Evolutionary conservation across 2,797 vertebrate genomes (phyloP).

Genomic region (Eupleurogrammus muticus): DNA sequence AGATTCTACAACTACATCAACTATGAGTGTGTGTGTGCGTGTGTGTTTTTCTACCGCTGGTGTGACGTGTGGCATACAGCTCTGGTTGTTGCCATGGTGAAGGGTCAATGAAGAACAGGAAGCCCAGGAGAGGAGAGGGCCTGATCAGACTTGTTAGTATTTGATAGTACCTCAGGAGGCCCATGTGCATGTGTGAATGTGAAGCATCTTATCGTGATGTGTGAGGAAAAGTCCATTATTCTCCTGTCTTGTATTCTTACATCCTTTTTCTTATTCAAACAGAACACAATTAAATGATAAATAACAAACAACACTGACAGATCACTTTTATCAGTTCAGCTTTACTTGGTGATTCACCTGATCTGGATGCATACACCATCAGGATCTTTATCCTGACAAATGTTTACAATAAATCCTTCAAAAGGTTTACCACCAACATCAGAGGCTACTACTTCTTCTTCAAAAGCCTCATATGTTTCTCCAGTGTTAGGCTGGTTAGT

Average conservation of each 20-base stretch:
- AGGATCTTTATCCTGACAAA: not conserved
- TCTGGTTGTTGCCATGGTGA: slow-evolving; percentile 63
- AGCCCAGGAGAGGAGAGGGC: slow-evolving; percentile 32
- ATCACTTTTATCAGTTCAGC: not conserved
- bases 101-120: slow-evolving; percentile 38
- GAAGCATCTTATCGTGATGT: slow-evolving; percentile 12
- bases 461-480: too few relatives aligned
- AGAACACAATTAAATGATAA: slow-evolving; percentile 7
- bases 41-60: slow-evolving; percentile 13
- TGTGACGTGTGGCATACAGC: not conserved
- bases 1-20: not conserved
- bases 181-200: slow-evolving; percentile 3
- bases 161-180: slow-evolving; percentile 17
- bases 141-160: slow-evolving; percentile 53
- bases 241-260: not conserved
- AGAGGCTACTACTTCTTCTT: not conserved
- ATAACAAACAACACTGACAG: not conserved
- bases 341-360: not conserved
- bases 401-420: not conserved
- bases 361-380: not conserved
- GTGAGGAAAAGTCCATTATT: slow-evolving; percentile 15
- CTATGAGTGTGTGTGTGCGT: not conserved
- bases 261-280: slow-evolving; percentile 12
- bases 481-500: too few relatives aligned
- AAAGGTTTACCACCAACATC: not conserved